A percentile compares a stretch with the other conserved stretches of the same genome.
phyloP scores from a whole-genome alignment of 2,888 invertebrate species.

The Ectemnius continuus region DNA sequence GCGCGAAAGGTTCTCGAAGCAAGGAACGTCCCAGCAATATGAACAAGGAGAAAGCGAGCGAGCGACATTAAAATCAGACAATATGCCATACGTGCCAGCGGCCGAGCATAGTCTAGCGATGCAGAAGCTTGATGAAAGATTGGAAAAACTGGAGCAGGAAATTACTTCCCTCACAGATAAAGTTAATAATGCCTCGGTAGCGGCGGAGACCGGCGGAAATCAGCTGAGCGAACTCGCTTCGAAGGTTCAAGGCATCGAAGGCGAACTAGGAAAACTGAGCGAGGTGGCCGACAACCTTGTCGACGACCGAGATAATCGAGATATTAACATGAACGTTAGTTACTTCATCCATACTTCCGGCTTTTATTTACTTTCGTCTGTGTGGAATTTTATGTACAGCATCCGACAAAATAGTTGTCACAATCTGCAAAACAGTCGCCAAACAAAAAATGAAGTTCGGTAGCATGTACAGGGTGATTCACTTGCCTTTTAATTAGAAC shows the following conservation, averaged over 20 bases:
- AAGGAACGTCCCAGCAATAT: neutral
- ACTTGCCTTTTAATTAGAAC: no score
- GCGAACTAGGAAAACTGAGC: slow-evolving; percentile 76
- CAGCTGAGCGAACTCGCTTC: slow-evolving; percentile 73
- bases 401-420: no score
- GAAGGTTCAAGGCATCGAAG: slow-evolving; percentile 75
- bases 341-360: no score
- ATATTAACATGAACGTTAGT: slow-evolving; percentile 80
- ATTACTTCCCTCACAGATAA: slow-evolving; percentile 59
- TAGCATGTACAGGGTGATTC: no score
- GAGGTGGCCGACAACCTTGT: slow-evolving; percentile 78
- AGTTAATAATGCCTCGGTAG: slow-evolving; percentile 33
- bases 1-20: neutral
- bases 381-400: neutral
- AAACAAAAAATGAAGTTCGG: no score
- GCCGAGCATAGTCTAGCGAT: slow-evolving; percentile 17
- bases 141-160: slow-evolving; percentile 58
- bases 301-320: slow-evolving; percentile 81
- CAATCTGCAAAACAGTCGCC: no score
- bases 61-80: neutral
- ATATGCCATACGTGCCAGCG: neutral
- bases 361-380: neutral
- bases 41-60: neutral
- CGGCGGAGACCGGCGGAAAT: slow-evolving; percentile 16
- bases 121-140: slow-evolving; percentile 41